phyloP scores from a whole-genome alignment of 2,113 vertebrate species.

The Passer domesticus region DNA sequence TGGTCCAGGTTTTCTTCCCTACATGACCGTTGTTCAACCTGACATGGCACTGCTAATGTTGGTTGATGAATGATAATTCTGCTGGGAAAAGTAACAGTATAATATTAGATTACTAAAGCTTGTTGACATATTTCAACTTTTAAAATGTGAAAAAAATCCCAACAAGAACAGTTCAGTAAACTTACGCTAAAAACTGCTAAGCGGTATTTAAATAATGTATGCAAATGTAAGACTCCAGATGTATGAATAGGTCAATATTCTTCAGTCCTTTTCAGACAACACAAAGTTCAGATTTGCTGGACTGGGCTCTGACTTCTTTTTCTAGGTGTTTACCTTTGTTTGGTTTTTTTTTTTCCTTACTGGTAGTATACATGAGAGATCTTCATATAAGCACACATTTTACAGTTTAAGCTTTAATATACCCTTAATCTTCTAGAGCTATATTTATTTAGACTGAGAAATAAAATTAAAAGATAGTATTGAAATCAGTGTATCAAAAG shows the following conservation, averaged over 20 bases:
- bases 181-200: not conserved
- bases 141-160: not conserved
- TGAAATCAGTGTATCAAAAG: not conserved
- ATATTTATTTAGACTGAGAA: slow-evolving; percentile 4
- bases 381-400: not conserved
- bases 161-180: not conserved
- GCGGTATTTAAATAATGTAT: not conserved
- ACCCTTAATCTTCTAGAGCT: not conserved
- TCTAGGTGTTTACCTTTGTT: not conserved
- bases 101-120: not conserved
- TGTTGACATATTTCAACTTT: not conserved
- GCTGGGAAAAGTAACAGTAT: not conserved
- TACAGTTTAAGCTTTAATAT: not conserved
- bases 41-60: not conserved
- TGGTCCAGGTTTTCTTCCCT: not conserved
- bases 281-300: not conserved
- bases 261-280: not conserved
- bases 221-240: not conserved
- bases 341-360: not conserved
- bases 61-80: not conserved
- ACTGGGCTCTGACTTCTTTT: not conserved
- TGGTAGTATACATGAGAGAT: not conserved
- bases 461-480: not conserved
- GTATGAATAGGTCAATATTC: not conserved
- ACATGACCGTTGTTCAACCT: not conserved